Conservation (phyloP, 2,797 vertebrate species). For the Coluber constrictor region DNA sequence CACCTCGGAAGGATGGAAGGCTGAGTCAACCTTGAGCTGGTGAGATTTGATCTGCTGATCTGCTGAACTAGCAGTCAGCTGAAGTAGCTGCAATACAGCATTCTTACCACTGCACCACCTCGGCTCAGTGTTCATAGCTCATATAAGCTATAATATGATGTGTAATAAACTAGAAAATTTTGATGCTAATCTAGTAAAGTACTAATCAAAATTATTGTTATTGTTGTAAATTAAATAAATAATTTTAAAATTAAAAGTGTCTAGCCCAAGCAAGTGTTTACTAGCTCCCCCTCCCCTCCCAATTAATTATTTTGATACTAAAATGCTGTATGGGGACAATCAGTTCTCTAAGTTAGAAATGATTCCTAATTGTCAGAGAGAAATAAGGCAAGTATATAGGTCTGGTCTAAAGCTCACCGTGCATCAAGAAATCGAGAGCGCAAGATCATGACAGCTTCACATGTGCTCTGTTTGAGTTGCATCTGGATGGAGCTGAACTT, state of each 20-base stretch:
- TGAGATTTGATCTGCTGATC: too few species aligned
- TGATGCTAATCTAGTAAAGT: not conserved
- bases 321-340: not conserved
- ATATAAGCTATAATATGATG: not conserved
- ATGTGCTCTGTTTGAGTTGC: conserved; percentile 97
- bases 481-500: conserved; percentile 99
- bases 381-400: not conserved
- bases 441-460: conserved; percentile 97
- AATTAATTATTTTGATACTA: not conserved
- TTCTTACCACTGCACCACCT: too few species aligned
- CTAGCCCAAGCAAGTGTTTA: not conserved
- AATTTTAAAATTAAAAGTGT: not conserved
- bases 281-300: not conserved
- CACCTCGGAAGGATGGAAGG: too few species aligned
- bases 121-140: not conserved
- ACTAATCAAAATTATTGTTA: not conserved
- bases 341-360: not conserved
- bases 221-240: not conserved
- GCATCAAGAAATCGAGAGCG: conserved; percentile 95
- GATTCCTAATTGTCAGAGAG: not conserved
- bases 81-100: too few species aligned
- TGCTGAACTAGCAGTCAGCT: too few species aligned
- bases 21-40: too few species aligned
- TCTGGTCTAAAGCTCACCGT: conserved; percentile 72
- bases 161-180: not conserved